A percentile compares a stretch with the other conserved stretches of the same genome.
These are phyloP conservation scores for Probaryconus sp. DNA, from an alignment of 1,140 invertebrate species.

Conservation along the genomic window DNA sequence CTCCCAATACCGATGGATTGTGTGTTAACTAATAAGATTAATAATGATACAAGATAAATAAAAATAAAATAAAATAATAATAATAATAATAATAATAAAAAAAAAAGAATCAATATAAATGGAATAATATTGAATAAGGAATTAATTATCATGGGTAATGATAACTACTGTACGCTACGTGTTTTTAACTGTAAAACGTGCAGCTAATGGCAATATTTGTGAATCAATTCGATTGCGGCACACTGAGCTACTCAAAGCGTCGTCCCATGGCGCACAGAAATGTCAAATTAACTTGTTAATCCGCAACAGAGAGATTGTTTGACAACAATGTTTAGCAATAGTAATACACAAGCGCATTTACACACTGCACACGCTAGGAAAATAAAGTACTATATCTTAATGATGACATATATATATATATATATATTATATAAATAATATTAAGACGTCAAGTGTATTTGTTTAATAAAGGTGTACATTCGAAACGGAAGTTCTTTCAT, in stretches of 20 bases:
- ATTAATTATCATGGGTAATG: conserved; percentile 73
- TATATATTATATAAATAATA: too few relatives aligned
- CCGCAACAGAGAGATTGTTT: conserved; percentile 70
- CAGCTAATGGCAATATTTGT: conserved; percentile 67
- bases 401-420: conserved; percentile 73
- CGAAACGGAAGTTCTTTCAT: conserved; percentile 59
- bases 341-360: conserved; percentile 74
- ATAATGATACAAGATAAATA: conserved; percentile 60
- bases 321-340: conserved; percentile 73
- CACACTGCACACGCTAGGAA: conserved; percentile 77
- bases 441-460: conserved; percentile 79
- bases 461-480: conserved; percentile 80
- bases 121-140: conserved; percentile 68
- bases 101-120: conserved; percentile 49
- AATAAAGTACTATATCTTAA: conserved; percentile 76
- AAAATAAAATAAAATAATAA: conserved; percentile 19
- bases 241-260: conserved; percentile 73
- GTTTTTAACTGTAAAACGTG: conserved; percentile 69
- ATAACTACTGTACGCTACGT: conserved; percentile 71
- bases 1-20: conserved; percentile 75
- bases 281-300: conserved; percentile 76
- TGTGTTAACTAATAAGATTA: conserved; percentile 77
- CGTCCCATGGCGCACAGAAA: conserved; percentile 73
- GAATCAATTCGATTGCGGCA: conserved; percentile 67
- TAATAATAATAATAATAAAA: not conserved